Base-by-base conservation (phyloP, 2,113 vertebrate genomes). In the Ailurus styani region DNA sequence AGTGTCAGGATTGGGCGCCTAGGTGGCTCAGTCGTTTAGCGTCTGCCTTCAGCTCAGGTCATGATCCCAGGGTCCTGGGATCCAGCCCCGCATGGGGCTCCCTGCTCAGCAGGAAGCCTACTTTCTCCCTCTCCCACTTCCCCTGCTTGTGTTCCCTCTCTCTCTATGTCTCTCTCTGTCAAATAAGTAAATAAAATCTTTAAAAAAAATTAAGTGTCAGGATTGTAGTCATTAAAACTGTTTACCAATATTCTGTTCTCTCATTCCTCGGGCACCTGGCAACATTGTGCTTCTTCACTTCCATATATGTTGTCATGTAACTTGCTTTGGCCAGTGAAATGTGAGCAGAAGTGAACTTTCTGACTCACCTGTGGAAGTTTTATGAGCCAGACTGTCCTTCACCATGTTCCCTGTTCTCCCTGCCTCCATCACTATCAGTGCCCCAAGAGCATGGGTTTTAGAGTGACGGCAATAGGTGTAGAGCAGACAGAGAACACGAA, bases 401-500 rank as follows among this genome's bases (percentile, higher is more conserved):
- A 20, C 5, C 3, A 17, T 37, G 7, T 64, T 55, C 34, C 4
- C 3, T 7, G 31, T 52, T 72, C 27, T 29, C 6, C 68, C 10
- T 9, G 8, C 25, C 6, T 93, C 13, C 2, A 18, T 57, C 11
- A 40, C 66, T 3, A 6, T 66, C 29, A 62, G 6, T 17, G 7
- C 45, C 42, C 0, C 18, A 21, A 50, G 52, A 68, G 0, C 5
- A 52, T 15, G 3, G 3, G 1, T 6, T 9, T n/a, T 40, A 14
- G 0, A 37, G 14, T 27, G 29, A 87, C 55, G n/a, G 54, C 6
- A 55, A 25, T 12, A 34, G 15, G 50, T 1, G 0, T 1, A 50
- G 5, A 70, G 18, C 5, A 57, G 50, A 3, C 5, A 57, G 42
- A 1, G 15, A 66, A 8, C 2, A 23, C 21, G 8, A 91, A 13